A percentile compares a stretch with the other conserved stretches of the same genome.
Evolutionary conservation across 2,113 vertebrate genomes (phyloP).

Genomic region (Neopipo cinnamomea): DNA sequence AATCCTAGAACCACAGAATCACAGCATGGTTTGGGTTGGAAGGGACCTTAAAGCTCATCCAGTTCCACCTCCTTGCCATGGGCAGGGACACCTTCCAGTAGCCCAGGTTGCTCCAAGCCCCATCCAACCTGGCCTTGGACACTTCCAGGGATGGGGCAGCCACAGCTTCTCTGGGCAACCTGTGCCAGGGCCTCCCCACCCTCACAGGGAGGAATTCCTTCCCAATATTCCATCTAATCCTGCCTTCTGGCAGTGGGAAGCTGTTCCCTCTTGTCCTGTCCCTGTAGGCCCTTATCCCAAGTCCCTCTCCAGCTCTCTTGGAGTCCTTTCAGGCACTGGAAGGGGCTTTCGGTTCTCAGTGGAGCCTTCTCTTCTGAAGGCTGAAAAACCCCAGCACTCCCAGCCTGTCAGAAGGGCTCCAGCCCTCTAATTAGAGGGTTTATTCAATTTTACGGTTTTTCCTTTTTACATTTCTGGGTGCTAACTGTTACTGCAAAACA

Average conservation of each 20-base stretch:
- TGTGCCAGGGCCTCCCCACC: neutral
- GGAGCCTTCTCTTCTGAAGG: neutral
- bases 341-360: neutral
- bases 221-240: neutral
- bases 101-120: neutral
- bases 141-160: neutral
- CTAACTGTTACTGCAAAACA: neutral
- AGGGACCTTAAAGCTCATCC: neutral
- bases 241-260: neutral
- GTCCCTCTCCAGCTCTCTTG: neutral
- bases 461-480: neutral
- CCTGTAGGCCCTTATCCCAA: neutral
- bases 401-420: neutral
- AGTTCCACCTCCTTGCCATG: neutral
- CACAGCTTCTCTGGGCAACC: neutral
- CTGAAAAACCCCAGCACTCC: neutral
- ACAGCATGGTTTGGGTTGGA: neutral
- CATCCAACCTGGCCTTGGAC: accelerated
- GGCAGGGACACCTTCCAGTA: neutral
- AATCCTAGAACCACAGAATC: neutral
- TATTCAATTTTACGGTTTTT: neutral
- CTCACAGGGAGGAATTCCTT: neutral
- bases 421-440: neutral
- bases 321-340: neutral
- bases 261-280: neutral